Conservation (phyloP, 2,888 invertebrate species). For the Sphinx pinastri region DNA sequence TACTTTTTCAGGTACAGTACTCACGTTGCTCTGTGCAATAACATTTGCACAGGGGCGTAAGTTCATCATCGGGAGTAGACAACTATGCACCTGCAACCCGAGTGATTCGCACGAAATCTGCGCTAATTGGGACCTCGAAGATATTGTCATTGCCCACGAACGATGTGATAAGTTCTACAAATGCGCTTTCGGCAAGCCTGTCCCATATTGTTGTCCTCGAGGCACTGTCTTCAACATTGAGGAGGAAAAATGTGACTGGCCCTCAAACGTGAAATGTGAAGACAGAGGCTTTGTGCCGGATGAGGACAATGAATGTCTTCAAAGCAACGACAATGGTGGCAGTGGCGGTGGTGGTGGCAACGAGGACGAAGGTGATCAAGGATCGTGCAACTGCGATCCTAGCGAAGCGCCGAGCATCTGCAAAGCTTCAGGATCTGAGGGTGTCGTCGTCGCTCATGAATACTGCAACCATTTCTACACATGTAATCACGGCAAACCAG, state of each 20-base stretch:
- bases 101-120: slow-evolving; percentile 47
- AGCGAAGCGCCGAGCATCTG: slow-evolving; percentile 37
- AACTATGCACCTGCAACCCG: slow-evolving; percentile 47
- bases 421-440: slow-evolving; percentile 35
- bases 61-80: slow-evolving; percentile 42
- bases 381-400: slow-evolving; percentile 37
- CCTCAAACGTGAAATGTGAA: slow-evolving; percentile 47
- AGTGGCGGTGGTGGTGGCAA: slow-evolving; percentile 28
- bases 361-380: slow-evolving; percentile 29
- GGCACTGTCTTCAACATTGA: slow-evolving; percentile 45
- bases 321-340: slow-evolving; percentile 33
- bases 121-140: slow-evolving; percentile 28
- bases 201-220: slow-evolving; percentile 39
- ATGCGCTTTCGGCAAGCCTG: slow-evolving; percentile 45
- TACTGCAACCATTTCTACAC: slow-evolving; percentile 47
- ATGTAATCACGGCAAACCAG: slow-evolving; percentile 43
- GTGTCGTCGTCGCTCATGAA: slow-evolving; percentile 43
- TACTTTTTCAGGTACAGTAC: slow-evolving; percentile 54
- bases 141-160: slow-evolving; percentile 44
- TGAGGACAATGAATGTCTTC: slow-evolving; percentile 10
- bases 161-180: slow-evolving; percentile 51
- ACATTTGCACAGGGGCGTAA: slow-evolving; percentile 49
- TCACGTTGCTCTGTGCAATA: slow-evolving; percentile 59
- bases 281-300: slow-evolving; percentile 39
- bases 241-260: slow-evolving; percentile 49